Evolutionary conservation across 2,797 vertebrate genomes (phyloP).

Genomic region (Xenentodon cancila): DNA sequence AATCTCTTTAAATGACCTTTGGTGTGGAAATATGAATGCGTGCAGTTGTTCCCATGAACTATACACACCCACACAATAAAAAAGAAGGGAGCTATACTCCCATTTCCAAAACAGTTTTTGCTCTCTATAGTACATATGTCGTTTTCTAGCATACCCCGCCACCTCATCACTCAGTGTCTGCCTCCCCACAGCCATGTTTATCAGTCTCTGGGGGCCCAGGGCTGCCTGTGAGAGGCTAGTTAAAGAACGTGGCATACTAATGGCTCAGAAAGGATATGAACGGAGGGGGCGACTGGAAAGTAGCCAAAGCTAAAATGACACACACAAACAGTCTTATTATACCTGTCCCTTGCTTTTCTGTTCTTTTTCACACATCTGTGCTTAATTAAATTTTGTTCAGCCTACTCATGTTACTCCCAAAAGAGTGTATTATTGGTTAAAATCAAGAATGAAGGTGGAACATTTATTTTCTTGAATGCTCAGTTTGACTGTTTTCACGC

Average conservation of each 20-base stretch:
- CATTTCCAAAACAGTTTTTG: conserved; percentile 21
- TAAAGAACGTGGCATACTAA: conserved; percentile 72
- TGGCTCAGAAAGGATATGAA: conserved; percentile 63
- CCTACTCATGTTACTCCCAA: conserved; percentile 34
- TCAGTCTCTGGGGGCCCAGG: conserved; percentile 45
- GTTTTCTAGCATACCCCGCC: conserved; percentile 12
- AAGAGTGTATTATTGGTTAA: conserved; percentile 26
- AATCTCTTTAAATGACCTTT: conserved; percentile 44
- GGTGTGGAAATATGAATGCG: conserved; percentile 31
- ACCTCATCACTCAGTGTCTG: conserved; percentile 16
- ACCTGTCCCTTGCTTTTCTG: conserved; percentile 32
- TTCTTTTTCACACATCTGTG: conserved; percentile 48
- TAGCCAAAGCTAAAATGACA: conserved; percentile 64
- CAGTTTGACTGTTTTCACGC: neutral
- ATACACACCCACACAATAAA: neutral
- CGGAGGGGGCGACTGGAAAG: conserved; percentile 63
- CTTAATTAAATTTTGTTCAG: conserved; percentile 52
- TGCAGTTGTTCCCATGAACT: conserved; percentile 13
- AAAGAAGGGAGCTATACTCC: neutral
- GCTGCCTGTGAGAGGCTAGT: conserved; percentile 59
- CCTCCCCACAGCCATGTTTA: conserved; percentile 60
- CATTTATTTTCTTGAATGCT: conserved; percentile 28
- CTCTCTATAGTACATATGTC: conserved; percentile 5
- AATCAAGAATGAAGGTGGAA: conserved; percentile 34
- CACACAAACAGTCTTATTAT: conserved; percentile 52